Base-by-base conservation (phyloP, 1,140 invertebrate species). In the Ceratina australensis region DNA sequence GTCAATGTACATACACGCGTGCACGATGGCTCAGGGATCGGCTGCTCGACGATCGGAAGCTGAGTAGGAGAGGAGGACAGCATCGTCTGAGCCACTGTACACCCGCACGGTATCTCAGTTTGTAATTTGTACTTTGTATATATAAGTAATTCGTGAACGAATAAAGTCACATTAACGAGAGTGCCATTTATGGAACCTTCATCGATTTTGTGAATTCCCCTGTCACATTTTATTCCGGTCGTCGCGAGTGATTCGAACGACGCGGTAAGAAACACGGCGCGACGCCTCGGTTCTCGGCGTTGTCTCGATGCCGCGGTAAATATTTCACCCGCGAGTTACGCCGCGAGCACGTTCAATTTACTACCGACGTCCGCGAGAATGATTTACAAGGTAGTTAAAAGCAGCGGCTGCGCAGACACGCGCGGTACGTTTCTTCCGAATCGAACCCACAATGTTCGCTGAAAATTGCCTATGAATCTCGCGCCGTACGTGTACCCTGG, bases 141-240 rank as follows among this genome's bases (percentile, higher is more conserved):
- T 83, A 84, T 15, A 42, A 81, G 73, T 66, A n/a, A 81, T 22
- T 42, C 56, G 60, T 78, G 33, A 74, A 80, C 50, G 67, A 87
- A 87, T 87, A 87, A 86, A 87, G 78, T 82, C 83, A 81, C 77
- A 79, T 82, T 86, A 63, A 80, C 78, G 79, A 78, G 66, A 87
- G 82, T 81, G 83, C 76, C 80, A 84, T 87, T 84, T 78, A 81
- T 82, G 61, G 66, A 78, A 80, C 13, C 26, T 72, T 24, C 47
- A 63, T 60, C 28, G 61, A 28, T 79, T 59, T 79, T 74, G 1
- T 60, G 16, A 69, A 74, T 76, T 67, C 22, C 49, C 65, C 50
- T 63, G 7, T 20, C 52, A 20, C 22, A 18, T 24, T 52, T 16
- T n/a, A 3, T 26, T 13, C 16, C 16, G 4, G n/a, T n/a, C n/a